Evolutionary conservation across 1,140 invertebrate species (phyloP).

Genomic region (Euschistus heros): DNA sequence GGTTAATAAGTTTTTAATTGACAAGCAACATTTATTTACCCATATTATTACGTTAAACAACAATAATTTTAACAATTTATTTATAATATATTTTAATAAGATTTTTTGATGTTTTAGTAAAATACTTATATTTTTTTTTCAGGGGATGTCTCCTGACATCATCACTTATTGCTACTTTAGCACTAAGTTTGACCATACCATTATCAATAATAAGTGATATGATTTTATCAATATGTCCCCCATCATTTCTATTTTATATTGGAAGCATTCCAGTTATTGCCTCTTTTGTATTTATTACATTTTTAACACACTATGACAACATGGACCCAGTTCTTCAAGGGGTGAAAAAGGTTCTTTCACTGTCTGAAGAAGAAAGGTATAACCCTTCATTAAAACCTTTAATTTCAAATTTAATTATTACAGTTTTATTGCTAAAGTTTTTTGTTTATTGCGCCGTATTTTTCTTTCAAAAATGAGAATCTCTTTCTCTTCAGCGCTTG

Average conservation of each 20-base stretch:
- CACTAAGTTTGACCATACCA: constrained; percentile 73
- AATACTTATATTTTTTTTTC: constrained; percentile 27
- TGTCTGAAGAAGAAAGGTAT: constrained; percentile 15
- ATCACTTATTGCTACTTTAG: constrained; percentile 70
- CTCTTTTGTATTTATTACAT: constrained; percentile 61
- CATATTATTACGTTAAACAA: too few species aligned
- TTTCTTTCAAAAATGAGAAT: too few species aligned
- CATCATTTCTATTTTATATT: constrained; percentile 65
- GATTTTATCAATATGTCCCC: constrained; percentile 59
- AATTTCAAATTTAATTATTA: neutral
- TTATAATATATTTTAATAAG: neutral
- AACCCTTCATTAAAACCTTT: constrained; percentile 4
- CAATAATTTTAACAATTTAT: neutral
- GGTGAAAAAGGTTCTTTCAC: constrained; percentile 17
- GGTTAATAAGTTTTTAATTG: too few species aligned
- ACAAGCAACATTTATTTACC: too few species aligned
- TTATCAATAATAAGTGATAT: constrained; percentile 74
- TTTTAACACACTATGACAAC: constrained; percentile 71
- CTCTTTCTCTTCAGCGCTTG: too few species aligned
- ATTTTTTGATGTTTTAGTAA: constrained; percentile 14
- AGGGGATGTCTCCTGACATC: constrained; percentile 86
- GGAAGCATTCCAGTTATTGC: constrained; percentile 68
- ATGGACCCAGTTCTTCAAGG: constrained; percentile 54
- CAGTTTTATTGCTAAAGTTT: neutral
- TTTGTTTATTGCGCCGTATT: neutral